Evolutionary conservation across 2,113 vertebrate species (phyloP).

Genomic region (Triplophysa dalaica): DNA sequence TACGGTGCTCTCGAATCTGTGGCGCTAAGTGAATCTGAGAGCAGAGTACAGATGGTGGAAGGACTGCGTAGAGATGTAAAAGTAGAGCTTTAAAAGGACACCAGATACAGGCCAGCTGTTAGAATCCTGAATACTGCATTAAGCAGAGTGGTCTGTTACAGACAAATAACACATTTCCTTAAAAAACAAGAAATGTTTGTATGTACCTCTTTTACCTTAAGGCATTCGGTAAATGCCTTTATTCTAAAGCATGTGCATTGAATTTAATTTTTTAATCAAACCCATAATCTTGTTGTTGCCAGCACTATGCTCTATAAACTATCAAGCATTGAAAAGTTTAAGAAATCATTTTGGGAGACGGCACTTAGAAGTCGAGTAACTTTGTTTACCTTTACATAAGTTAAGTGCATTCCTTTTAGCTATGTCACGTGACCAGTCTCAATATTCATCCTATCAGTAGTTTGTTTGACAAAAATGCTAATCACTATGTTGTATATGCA

Average conservation of each 20-base stretch:
- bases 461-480: not conserved
- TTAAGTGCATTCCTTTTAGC: not conserved
- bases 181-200: not conserved
- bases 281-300: no score
- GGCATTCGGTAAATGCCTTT: no score
- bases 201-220: not conserved
- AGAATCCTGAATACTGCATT: conserved; percentile 10
- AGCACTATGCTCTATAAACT: no score
- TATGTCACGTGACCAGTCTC: not conserved
- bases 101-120: not conserved
- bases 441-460: not conserved
- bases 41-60: conserved; percentile 25
- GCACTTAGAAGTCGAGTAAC: no score
- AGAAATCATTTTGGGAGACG: no score
- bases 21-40: conserved; percentile 15
- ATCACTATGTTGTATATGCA: not conserved
- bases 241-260: no score
- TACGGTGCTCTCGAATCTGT: conserved; percentile 34
- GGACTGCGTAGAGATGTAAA: conserved; percentile 5
- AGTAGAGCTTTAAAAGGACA: conserved; percentile 11
- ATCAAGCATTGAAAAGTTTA: no score
- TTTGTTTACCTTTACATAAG: no score
- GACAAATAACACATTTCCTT: conserved; percentile 11
- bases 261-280: no score
- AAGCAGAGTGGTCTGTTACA: not conserved